Evolutionary conservation across 1,140 invertebrate species (phyloP), one percentile per base, ranked within the genome.

Genomic region (Caenorhabditis latens): DNA sequence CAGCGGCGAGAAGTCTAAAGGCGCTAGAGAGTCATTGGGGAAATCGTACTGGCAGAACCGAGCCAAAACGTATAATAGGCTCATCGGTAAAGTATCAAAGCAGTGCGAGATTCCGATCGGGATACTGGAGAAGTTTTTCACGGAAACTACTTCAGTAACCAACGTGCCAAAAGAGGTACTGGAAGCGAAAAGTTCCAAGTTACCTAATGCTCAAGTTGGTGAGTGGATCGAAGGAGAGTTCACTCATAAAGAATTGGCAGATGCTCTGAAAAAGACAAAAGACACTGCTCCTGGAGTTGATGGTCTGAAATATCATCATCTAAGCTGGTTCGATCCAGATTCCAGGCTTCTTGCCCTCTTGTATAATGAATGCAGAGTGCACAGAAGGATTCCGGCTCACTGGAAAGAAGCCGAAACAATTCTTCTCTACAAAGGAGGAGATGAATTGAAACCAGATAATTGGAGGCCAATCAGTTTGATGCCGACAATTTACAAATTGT

Each of bases 401-500:
- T 61, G 57, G 57, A 46, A 46, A 46, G 65, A 43, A n/a, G 65
- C 65, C 8, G 65, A 71, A 46, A 71, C 65, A 16, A 46, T 71
- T n/a, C 65, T 71, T n/a, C 65, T 71, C 40, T 71, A 71, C 42
- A 71, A 71, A 46, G 42, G 42, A 43, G 65, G 65, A n/a, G 42
- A 71, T 71, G 65, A 71, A 11, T 16, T 13, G 14, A 71, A 71
- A 19, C 40, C 65, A 19, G 65, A 71, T 4, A 43, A 71, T 43
- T 71, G 65, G 65, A 43, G 65, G 19, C 65, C 65, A 8, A 61
- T 61, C 5, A 61, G 57, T 24, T 9, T 21, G 16, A 61, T 61
- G 57, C 57, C 57, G 0, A 61, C 57, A 9, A 61, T 61, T n/a
- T 61, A 61, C 8, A 61, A 61, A 1, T 21, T 61, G n/a, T 61